Percentiles rank a stretch among this genome's conserved stretches.
These are phyloP conservation scores for Heliconius nattereri DNA, from an alignment of 1,140 invertebrate species.

Conservation along the genomic window DNA sequence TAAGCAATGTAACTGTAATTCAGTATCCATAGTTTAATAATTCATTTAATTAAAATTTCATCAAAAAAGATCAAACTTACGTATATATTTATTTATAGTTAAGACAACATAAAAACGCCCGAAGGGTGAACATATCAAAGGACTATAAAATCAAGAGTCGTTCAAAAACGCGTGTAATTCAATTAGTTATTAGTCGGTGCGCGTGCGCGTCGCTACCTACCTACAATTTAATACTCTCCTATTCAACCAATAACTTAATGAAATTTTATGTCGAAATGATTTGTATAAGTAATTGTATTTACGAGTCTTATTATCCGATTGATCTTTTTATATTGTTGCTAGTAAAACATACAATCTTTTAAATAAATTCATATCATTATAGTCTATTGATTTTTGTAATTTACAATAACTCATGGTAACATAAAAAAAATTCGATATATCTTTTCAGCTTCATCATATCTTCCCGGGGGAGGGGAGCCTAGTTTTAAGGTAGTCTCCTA, in stretches of 20 bases:
- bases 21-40: background rate
- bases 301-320: too few relatives aligned
- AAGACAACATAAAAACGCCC: background rate
- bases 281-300: background rate
- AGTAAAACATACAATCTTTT: background rate
- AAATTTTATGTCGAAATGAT: background rate
- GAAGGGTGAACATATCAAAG: slow-evolving; percentile 24
- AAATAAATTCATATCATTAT: too few relatives aligned
- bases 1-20: too few relatives aligned
- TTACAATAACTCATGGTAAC: background rate
- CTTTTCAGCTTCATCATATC: too few relatives aligned
- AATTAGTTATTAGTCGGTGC: slow-evolving; percentile 43
- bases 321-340: too few relatives aligned
- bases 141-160: slow-evolving; percentile 44
- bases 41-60: too few relatives aligned
- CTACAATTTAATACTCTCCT: slow-evolving; percentile 35
- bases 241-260: background rate
- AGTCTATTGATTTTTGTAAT: too few relatives aligned
- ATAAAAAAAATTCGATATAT: too few relatives aligned
- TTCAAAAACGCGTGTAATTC: slow-evolving; percentile 47
- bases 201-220: slow-evolving; percentile 28
- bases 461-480: too few relatives aligned
- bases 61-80: too few relatives aligned
- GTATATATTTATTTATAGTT: background rate
- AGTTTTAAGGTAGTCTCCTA: too few relatives aligned